Percentiles rank a stretch among this genome's conserved stretches.
These are phyloP conservation scores for Fragum fragum DNA, from an alignment of 2,888 invertebrate genomes.

Conservation along the genomic window DNA sequence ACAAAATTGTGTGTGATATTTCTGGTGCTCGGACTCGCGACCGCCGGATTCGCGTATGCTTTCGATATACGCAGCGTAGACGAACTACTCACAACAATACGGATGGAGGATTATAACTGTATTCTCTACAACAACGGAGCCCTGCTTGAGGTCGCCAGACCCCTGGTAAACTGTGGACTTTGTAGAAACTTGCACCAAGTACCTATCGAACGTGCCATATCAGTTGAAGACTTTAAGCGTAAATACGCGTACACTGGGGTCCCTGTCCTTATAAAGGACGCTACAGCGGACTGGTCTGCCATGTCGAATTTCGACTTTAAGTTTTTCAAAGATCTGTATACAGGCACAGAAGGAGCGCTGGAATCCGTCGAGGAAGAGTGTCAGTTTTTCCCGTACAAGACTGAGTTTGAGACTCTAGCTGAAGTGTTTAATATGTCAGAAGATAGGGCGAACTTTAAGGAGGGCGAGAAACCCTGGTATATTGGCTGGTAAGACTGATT, in stretches of 20 bases:
- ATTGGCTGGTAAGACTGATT: constrained; percentile 89
- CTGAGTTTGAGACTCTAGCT: constrained; percentile 92
- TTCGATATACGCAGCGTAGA: constrained; percentile 7
- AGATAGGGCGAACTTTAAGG: constrained; percentile 90
- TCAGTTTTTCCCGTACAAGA: constrained; percentile 97
- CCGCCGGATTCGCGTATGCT: constrained; percentile 6
- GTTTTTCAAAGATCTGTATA: constrained; percentile 92
- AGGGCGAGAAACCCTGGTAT: constrained; percentile 91
- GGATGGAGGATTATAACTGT: constrained; percentile 50
- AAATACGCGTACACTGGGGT: constrained; percentile 92
- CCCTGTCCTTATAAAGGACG: constrained; percentile 95
- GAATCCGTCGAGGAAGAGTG: constrained; percentile 89
- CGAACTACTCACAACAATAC: not conserved
- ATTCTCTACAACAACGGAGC: constrained; percentile 68
- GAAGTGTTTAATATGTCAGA: constrained; percentile 94
- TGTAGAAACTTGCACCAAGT: constrained; percentile 91
- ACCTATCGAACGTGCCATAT: constrained; percentile 90
- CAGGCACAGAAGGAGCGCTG: constrained; percentile 86
- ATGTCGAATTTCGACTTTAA: constrained; percentile 92
- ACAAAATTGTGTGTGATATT: not conserved
- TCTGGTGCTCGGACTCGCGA: not conserved
- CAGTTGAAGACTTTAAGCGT: constrained; percentile 89
- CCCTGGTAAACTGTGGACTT: constrained; percentile 93
- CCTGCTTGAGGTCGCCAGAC: constrained; percentile 89
- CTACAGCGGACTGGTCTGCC: constrained; percentile 93